A percentile compares a stretch with the other conserved stretches of the same genome.
These are phyloP conservation scores for Girardinus metallicus DNA, from an alignment of 2,797 vertebrate genomes.

Conservation along the genomic window DNA sequence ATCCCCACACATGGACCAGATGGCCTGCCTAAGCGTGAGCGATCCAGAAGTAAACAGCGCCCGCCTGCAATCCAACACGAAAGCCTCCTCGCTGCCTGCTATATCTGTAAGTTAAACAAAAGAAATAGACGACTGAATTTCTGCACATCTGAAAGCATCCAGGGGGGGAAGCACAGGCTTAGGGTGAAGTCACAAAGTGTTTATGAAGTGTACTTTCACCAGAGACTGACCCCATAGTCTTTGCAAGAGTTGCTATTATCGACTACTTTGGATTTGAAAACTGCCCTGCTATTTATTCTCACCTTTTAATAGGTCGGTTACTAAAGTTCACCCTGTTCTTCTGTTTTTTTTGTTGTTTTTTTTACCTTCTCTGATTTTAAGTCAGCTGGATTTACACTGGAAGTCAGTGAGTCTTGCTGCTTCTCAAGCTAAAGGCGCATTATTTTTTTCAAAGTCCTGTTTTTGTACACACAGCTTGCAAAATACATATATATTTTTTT, in stretches of 20 bases:
- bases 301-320: not conserved
- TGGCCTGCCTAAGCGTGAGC: constrained; percentile 2
- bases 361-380: not conserved
- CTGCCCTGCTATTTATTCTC: not conserved
- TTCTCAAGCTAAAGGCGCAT: not conserved
- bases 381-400: not conserved
- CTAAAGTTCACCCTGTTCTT: not conserved
- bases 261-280: not conserved
- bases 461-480: not conserved
- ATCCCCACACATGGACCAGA: constrained; percentile 11
- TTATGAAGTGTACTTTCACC: not conserved
- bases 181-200: not conserved
- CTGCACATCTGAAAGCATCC: constrained; percentile 3
- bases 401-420: not conserved
- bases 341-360: not conserved
- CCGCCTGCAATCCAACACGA: constrained; percentile 14
- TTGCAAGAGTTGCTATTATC: not conserved
- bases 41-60: constrained; percentile 15
- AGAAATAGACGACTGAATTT: not conserved
- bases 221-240: not conserved
- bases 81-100: not conserved
- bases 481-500: not conserved
- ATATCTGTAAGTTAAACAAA: not conserved
- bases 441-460: not conserved
- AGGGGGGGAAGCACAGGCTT: not conserved